Evolutionary conservation across 2,113 vertebrate species (phyloP).

Genomic region (Hippocampus abdominalis): DNA sequence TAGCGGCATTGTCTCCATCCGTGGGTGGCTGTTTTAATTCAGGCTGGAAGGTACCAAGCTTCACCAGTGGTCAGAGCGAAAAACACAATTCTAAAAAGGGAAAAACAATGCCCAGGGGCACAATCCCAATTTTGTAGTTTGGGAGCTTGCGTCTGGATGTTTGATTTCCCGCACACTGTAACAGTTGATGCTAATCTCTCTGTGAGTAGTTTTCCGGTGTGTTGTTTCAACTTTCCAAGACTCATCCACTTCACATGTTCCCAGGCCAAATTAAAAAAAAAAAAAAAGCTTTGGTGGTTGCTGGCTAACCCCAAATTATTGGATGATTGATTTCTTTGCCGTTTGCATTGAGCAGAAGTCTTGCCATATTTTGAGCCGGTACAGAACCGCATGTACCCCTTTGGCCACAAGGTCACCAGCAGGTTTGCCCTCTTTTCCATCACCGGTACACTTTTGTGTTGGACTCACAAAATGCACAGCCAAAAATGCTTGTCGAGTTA

Average conservation of each 20-base stretch:
- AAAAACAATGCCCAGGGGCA: constrained; percentile 67
- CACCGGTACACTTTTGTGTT: too few species aligned
- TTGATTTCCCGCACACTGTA: too few species aligned
- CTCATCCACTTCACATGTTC: too few species aligned
- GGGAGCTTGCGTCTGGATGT: not conserved
- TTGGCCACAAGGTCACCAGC: not conserved
- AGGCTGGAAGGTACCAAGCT: constrained; percentile 77
- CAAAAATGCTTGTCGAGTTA: not conserved
- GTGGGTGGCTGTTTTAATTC: constrained; percentile 71
- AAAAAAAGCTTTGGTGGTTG: too few species aligned
- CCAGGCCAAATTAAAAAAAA: not conserved
- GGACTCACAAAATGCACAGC: not conserved
- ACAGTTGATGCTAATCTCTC: too few species aligned
- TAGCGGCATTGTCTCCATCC: constrained; percentile 69
- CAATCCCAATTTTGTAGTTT: constrained; percentile 35
- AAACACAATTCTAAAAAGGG: constrained; percentile 66
- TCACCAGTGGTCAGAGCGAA: constrained; percentile 66
- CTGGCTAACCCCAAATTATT: too few species aligned
- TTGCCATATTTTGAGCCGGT: too few species aligned
- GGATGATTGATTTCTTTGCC: too few species aligned
- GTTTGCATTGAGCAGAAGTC: too few species aligned
- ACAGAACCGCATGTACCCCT: not conserved
- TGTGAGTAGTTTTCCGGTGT: too few species aligned
- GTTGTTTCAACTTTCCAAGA: too few species aligned
- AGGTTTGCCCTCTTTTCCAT: too few species aligned